Conservation (phyloP, 2,888 invertebrate species). For the Spicauda simplicius region DNA sequence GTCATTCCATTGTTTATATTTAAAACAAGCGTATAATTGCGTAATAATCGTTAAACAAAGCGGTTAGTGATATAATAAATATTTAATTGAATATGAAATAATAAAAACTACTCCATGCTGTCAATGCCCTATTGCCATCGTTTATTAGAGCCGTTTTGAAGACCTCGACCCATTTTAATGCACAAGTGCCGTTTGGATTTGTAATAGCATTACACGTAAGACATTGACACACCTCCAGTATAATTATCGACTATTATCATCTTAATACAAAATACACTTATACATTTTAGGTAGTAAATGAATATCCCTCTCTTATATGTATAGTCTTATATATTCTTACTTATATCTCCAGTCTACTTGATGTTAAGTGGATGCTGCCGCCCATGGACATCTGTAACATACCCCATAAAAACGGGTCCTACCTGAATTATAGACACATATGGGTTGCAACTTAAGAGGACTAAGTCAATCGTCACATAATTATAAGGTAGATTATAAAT, state of each 20-base stretch:
- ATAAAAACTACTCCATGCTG: slow-evolving; percentile 20
- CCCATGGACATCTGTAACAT: too few species aligned
- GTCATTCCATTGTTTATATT: slow-evolving; percentile 1
- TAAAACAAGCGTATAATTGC: slow-evolving; percentile 8
- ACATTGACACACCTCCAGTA: slow-evolving; percentile 30
- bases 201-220: slow-evolving; percentile 19
- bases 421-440: too few species aligned
- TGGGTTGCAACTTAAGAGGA: too few species aligned
- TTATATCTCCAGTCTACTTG: too few species aligned
- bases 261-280: background rate
- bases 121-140: slow-evolving; percentile 29
- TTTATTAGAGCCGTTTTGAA: slow-evolving; percentile 20
- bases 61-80: slow-evolving; percentile 2
- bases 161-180: slow-evolving; percentile 30
- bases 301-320: too few species aligned
- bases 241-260: slow-evolving; percentile 10
- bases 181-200: slow-evolving; percentile 18
- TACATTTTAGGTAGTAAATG: too few species aligned
- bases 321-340: too few species aligned
- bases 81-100: slow-evolving; percentile 10
- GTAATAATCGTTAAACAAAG: slow-evolving; percentile 17
- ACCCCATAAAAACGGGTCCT: too few species aligned
- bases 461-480: too few species aligned
- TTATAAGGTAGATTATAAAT: too few species aligned
- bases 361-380: too few species aligned